Evolutionary conservation across 2,888 invertebrate species (phyloP), one percentile per base, ranked within the genome.

Genomic region (Resseliella maxima): DNA sequence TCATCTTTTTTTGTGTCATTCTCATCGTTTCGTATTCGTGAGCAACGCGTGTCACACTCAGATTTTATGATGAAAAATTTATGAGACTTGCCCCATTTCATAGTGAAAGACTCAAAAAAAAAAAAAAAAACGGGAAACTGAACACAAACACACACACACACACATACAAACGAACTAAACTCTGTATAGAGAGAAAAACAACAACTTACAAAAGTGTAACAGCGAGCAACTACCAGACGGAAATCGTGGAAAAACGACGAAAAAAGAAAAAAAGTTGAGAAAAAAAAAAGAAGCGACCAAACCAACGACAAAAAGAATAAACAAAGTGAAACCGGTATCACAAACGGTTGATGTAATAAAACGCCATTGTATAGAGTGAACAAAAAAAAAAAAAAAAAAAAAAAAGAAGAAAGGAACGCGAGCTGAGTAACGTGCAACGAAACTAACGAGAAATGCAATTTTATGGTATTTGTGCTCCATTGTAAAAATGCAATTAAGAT

Each of bases 401-500:
- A 50, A 18, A 50, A 2, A 2, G 21, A 50, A 50, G 31, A 64
- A 27, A 6, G 27, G 64, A 64, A 5, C n/a, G n/a, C n/a, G n/a
- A n/a, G n/a, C n/a, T n/a, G n/a, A 35, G n/a, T 0, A 64, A 64
- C 81, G 36, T 10, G 18, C 81, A 81, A 35, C 81, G 36, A 36
- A 27, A 18, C 46, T 64, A 36, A 36, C 81, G 36, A 83, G 38
- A 38, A 38, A 83, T 38, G 83, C 83, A 83, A 83, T 83, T 83
- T 38, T 83, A 36, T 24, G 38, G 83, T 83, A 38, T 83, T 83
- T 83, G 38, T 83, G 83, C 36, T 18, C 36, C 59, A 36, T 54
- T 86, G 86, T 86, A 59, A 50, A 54, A 36, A 86, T 86, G 59
- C 86, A 86, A 50, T 86, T 59, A 86, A 86, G 54, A 86, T 86